Evolutionary conservation across 2,888 invertebrate species (phyloP).

Genomic region (Encarsia formosa): DNA sequence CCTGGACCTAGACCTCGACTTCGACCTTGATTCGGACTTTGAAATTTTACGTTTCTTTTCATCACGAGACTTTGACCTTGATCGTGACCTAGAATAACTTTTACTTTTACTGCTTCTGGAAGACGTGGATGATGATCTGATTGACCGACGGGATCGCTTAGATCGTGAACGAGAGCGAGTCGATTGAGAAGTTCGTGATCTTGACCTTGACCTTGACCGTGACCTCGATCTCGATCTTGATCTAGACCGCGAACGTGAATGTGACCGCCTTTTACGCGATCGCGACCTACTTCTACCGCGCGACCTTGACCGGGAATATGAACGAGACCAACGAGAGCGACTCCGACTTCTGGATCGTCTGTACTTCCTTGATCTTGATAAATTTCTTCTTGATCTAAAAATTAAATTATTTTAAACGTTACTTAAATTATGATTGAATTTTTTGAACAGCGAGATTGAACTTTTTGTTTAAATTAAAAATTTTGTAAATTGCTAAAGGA

Average conservation of each 20-base stretch:
- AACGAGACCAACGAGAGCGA: slow-evolving; percentile 39
- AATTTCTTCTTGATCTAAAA: slow-evolving; percentile 40
- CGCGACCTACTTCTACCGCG: slow-evolving; percentile 45
- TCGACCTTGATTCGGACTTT: slow-evolving; percentile 44
- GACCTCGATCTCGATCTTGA: slow-evolving; percentile 38
- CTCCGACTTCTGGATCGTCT: slow-evolving; percentile 43
- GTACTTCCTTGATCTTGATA: slow-evolving; percentile 44
- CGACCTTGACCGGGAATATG: slow-evolving; percentile 40
- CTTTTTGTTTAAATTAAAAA: no score
- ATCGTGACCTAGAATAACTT: slow-evolving; percentile 36
- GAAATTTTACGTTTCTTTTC: slow-evolving; percentile 39
- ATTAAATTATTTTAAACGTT: background rate
- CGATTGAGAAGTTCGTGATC: slow-evolving; percentile 29
- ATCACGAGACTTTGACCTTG: slow-evolving; percentile 42
- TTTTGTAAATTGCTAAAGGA: no score
- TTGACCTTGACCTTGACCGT: slow-evolving; percentile 31
- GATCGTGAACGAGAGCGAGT: slow-evolving; percentile 29
- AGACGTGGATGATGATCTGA: slow-evolving; percentile 32
- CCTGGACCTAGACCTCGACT: slow-evolving; percentile 40
- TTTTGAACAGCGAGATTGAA: background rate
- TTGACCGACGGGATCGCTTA: slow-evolving; percentile 38
- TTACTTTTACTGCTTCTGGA: slow-evolving; percentile 33
- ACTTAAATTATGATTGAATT: no score
- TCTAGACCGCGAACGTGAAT: slow-evolving; percentile 34
- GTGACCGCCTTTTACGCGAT: slow-evolving; percentile 39